Evolutionary conservation across 2,797 vertebrate genomes (phyloP).

Genomic region (Antrozous pallidus): DNA sequence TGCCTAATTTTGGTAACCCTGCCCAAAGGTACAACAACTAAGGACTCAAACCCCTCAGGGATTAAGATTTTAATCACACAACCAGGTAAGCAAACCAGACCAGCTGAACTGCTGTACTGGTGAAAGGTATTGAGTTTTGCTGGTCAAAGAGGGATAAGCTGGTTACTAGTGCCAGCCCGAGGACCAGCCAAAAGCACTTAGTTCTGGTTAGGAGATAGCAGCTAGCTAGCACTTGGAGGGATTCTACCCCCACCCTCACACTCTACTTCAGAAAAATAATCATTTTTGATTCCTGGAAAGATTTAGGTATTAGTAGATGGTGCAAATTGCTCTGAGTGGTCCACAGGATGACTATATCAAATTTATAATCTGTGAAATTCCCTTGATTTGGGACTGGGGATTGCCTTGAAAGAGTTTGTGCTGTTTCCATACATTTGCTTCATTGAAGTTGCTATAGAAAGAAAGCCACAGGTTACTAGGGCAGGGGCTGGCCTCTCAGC

Average conservation of each 20-base stretch:
- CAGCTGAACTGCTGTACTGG: neutral
- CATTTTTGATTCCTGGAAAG: neutral
- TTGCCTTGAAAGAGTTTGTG: neutral
- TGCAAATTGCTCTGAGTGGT: neutral
- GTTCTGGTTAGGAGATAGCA: neutral
- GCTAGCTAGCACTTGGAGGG: neutral
- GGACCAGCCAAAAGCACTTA: accelerated
- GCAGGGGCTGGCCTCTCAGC: accelerated
- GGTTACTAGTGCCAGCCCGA: too few species aligned
- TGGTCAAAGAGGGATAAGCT: too few species aligned
- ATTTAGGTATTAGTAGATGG: neutral
- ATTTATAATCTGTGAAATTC: neutral
- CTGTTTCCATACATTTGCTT: neutral
- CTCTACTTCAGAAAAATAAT: neutral
- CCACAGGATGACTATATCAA: neutral
- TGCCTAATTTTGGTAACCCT: neutral
- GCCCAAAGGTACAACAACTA: neutral
- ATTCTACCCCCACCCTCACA: neutral
- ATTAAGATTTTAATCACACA: neutral
- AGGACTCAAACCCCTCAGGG: neutral
- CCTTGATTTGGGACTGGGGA: neutral
- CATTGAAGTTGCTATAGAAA: neutral
- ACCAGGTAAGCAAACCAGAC: neutral
- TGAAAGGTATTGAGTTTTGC: neutral
- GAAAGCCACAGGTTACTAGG: neutral